Base-by-base conservation (phyloP, 2,113 vertebrate species). In the Anas platyrhynchos region DNA sequence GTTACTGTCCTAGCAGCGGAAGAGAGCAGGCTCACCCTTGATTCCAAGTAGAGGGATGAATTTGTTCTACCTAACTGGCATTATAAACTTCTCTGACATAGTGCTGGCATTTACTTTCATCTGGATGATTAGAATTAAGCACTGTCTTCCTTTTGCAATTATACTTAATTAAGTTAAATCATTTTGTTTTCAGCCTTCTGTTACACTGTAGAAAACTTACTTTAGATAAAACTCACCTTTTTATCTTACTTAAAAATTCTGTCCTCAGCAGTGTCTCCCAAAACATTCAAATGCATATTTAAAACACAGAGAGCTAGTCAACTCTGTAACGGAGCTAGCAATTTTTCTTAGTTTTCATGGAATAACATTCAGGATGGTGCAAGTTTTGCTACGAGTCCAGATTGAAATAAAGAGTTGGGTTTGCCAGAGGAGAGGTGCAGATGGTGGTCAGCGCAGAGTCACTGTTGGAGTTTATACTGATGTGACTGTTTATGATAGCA, bases 61-160 rank as follows among this genome's bases (percentile, higher is more conserved):
- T 87, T 94, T 0, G 0, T 94, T 94, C 63, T 46, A 21, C 2
- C 0, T 62, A 13, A 0, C 16, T 90, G 65, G 34, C 73, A 66
- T 11, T 61, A 16, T 61, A 80, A 89, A 75, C 67, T 73, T 83
- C 66, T 83, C 58, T 86, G 58, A 81, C 43, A 31, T 16, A 27
- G 38, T 72, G 16, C 46, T 91, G 78, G 82, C 72, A 77, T 36
- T 74, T 74, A 27, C 20, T 89, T 89, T 83, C 23, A 54, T 41
- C 65, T 6, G 4, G 61, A 72, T 80, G 34, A 88, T 96, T 91
- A 86, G 75, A 95, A 94, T 94, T 88, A 83, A 85, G 34, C 48
- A 90, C 88, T 3, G 1, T 29, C 63, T 91, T 94, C 21, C 36
- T 83, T 74, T 72, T 88, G 31, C 59, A 89, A 69, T 94, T 94